A percentile compares a stretch with the other conserved stretches of the same genome.
Conservation (phyloP, 2,888 invertebrate species). For the Bellardia bayeri region DNA sequence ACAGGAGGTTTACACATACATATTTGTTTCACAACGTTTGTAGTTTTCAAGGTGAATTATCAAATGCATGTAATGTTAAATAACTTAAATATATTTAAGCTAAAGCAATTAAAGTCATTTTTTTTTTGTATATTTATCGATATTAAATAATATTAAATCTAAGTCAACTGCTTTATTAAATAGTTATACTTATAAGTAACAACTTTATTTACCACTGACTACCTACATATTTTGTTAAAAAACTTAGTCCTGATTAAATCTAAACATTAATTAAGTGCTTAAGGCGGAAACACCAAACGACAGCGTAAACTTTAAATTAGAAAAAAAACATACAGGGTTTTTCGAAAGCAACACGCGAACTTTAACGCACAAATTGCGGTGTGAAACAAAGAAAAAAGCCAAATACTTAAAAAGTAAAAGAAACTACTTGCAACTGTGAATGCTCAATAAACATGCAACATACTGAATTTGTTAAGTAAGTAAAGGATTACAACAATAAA, state of each 20-base stretch:
- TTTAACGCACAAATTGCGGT: slow-evolving; percentile 37
- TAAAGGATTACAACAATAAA: neutral
- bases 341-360: neutral
- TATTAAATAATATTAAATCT: too few relatives aligned
- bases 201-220: neutral
- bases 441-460: slow-evolving; percentile 5
- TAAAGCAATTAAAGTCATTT: too few relatives aligned
- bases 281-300: neutral
- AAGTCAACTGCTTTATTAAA: neutral
- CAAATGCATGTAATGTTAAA: slow-evolving; percentile 28
- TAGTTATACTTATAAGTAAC: slow-evolving; percentile 1
- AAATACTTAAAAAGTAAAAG: slow-evolving; percentile 4
- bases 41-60: slow-evolving; percentile 28
- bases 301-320: slow-evolving; percentile 41
- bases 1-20: neutral
- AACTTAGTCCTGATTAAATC: slow-evolving; percentile 17
- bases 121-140: too few relatives aligned
- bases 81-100: too few relatives aligned
- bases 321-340: neutral
- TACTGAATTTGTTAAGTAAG: neutral
- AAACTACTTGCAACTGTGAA: slow-evolving; percentile 7
- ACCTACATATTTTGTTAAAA: neutral
- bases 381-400: neutral
- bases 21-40: neutral
- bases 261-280: slow-evolving; percentile 40